Conservation (phyloP, 2,888 invertebrate genomes). For the Alloscopus bannaensis region DNA sequence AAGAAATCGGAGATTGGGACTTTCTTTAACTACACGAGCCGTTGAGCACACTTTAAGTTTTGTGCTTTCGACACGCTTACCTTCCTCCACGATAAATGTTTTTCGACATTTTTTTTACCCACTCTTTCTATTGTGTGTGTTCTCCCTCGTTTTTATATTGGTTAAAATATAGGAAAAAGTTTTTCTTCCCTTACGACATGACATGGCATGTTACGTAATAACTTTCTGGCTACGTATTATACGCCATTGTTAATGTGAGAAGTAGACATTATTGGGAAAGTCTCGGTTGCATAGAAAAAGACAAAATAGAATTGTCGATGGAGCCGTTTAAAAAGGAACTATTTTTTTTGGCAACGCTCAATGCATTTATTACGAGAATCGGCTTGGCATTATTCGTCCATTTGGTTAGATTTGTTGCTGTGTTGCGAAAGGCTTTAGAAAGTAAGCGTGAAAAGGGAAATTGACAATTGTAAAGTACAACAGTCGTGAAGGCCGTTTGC, state of each 20-base stretch:
- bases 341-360: conserved; percentile 39
- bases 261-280: conserved; percentile 48
- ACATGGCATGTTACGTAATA: neutral
- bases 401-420: conserved; percentile 57
- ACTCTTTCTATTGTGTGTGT: too few relatives aligned
- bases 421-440: conserved; percentile 14
- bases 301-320: conserved; percentile 58
- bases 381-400: conserved; percentile 58
- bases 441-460: neutral
- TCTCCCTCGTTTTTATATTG: too few relatives aligned
- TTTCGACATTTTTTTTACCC: too few relatives aligned
- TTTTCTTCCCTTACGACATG: too few relatives aligned
- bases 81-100: conserved; percentile 42
- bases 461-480: conserved; percentile 1
- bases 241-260: too few relatives aligned
- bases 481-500: conserved; percentile 34
- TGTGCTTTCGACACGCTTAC: conserved; percentile 55
- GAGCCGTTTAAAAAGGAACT: conserved; percentile 51
- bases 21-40: conserved; percentile 43
- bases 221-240: too few relatives aligned
- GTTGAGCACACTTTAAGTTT: conserved; percentile 47
- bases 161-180: too few relatives aligned
- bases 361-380: conserved; percentile 44
- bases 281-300: conserved; percentile 33
- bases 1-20: conserved; percentile 18